Evolutionary conservation across 2,888 invertebrate genomes (phyloP).

Genomic region (Trachelus stipa): DNA sequence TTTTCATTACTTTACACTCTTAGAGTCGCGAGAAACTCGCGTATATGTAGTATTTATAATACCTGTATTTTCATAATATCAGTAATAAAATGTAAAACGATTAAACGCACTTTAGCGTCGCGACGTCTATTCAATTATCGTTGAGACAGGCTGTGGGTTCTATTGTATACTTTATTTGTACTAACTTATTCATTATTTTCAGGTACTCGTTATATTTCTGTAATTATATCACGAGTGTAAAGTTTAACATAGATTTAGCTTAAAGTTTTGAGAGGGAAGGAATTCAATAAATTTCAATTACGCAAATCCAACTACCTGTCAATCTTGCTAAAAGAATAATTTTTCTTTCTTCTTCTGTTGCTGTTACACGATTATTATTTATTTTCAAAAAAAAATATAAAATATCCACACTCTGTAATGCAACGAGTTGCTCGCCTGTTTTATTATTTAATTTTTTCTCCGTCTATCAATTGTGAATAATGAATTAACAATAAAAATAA

Average conservation of each 20-base stretch:
- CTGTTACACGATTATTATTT: not conserved
- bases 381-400: not conserved
- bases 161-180: not conserved
- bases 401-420: not conserved
- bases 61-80: constrained; percentile 63
- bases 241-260: not conserved
- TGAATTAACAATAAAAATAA: constrained; percentile 3
- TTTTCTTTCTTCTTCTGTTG: not conserved
- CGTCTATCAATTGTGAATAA: not conserved
- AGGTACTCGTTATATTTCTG: not conserved
- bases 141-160: not conserved
- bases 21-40: constrained; percentile 19
- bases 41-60: constrained; percentile 53
- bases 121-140: not conserved
- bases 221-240: not conserved
- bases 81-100: constrained; percentile 52
- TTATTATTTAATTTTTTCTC: not conserved
- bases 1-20: not conserved
- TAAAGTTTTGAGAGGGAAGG: not conserved
- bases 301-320: not conserved
- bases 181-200: not conserved
- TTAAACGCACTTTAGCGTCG: not conserved
- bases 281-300: not conserved
- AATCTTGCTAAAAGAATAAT: not conserved
- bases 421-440: not conserved